Evolutionary conservation across 2,797 vertebrate genomes (phyloP), one percentile per base, ranked within the genome.

Genomic region (Pangasius larnaudii): DNA sequence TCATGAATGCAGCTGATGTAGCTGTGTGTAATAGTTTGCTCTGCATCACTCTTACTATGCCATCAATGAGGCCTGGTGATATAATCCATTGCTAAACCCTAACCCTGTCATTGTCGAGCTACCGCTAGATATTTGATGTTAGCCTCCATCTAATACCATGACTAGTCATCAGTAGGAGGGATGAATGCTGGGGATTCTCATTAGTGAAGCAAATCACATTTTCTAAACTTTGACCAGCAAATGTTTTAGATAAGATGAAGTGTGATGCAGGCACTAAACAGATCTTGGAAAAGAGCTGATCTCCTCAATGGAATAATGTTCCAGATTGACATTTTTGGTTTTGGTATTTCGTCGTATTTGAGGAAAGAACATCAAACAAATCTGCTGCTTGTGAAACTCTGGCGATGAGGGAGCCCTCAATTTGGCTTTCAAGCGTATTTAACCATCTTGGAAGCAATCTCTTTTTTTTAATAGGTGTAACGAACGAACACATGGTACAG

Each of bases 381-480:
- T 56, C 18, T 56, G 22, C 30, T 33, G 56, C 22, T 33, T 4
- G 19, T 33, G 51, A 79, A 59, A 36, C 78, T 46, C 24, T 1
- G 27, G 59, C 16, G 9, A 49, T 33, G 81, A 67, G 8, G 18
- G 5, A 46, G 8, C 2, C 5, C n/a, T 67, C 18, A 1, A 67
- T 67, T 51, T 84, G 42, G 27, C 9, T 51, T 82, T 84, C 9
- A 33, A 33, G 42, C 46, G 24, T 69, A n/a, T 65, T 46, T 82
- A 67, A 51, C 46, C 46, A 51, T 24, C n/a, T 51, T 84, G n/a
- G 81, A 87, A 85, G 16, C 58, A 36, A 86, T 22, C 56, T 46
- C 78, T 71, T 33, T 81, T 72, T 87, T 78, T 61, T 71, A 85
- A 77, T 59, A 85, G 46, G 85, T 86, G 46, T 63, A 86, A 81